phyloP scores from a whole-genome alignment of 2,888 invertebrate genomes.

The Tipula confusa region DNA sequence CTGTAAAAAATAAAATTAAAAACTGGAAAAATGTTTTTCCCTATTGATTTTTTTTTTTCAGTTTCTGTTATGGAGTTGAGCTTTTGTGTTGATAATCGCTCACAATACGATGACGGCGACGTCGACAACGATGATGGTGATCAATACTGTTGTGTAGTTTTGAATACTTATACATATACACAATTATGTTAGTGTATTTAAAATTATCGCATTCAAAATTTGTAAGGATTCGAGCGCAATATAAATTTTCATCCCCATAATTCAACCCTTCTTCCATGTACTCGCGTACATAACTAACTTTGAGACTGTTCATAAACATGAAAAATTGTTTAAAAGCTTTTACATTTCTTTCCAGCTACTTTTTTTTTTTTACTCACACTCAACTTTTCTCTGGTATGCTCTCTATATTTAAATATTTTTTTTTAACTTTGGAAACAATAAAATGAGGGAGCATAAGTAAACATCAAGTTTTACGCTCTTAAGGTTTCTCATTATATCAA shows the following conservation, averaged over 20 bases:
- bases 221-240: neutral
- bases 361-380: neutral
- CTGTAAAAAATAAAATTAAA: neutral
- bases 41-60: neutral
- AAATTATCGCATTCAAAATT: neutral
- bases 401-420: neutral
- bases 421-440: too few relatives aligned
- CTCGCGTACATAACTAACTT: neutral
- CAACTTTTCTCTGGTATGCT: neutral
- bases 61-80: neutral
- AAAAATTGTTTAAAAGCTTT: neutral
- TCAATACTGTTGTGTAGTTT: neutral
- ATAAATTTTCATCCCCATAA: neutral
- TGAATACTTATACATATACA: too few relatives aligned
- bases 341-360: neutral
- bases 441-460: neutral
- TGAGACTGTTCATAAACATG: neutral
- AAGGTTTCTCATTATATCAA: neutral
- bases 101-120: neutral
- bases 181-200: neutral
- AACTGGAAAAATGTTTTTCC: neutral
- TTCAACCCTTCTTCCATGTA: neutral
- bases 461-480: neutral
- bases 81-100: neutral
- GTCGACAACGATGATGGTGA: neutral